Conservation (phyloP, 2,113 vertebrate species). For the Crotophaga sulcirostris region DNA sequence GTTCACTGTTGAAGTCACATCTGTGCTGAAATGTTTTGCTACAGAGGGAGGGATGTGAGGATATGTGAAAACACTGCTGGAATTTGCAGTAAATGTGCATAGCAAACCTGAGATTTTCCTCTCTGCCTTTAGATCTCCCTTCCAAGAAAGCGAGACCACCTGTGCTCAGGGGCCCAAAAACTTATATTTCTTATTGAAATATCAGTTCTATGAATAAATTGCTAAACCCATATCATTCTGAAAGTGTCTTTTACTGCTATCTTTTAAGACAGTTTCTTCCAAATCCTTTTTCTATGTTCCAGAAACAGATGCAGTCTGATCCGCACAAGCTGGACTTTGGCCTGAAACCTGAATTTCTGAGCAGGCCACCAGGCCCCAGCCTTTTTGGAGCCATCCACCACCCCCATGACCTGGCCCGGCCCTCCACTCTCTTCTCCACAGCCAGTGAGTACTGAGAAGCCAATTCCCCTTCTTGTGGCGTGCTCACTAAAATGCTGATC, state of each 20-base stretch:
- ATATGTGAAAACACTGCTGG: background rate
- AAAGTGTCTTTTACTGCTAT: background rate
- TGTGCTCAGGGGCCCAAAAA: rapidly evolving
- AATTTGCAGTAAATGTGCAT: background rate
- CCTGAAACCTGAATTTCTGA: conserved; percentile 94
- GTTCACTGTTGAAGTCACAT: background rate
- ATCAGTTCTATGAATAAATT: background rate
- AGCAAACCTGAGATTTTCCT: background rate
- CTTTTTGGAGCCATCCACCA: conserved; percentile 95
- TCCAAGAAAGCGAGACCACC: background rate
- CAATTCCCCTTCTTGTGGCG: background rate
- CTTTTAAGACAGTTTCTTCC: background rate
- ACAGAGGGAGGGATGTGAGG: background rate
- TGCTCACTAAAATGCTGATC: background rate
- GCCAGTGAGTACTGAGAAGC: conserved; percentile 82
- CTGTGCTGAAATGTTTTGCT: background rate
- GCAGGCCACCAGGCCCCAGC: conserved; percentile 91
- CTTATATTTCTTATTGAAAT: background rate
- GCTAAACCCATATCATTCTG: background rate
- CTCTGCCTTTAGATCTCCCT: background rate
- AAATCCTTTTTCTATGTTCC: conserved; percentile 50
- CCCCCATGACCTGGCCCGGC: conserved; percentile 91
- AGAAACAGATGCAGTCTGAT: conserved; percentile 99
- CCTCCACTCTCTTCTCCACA: conserved; percentile 93
- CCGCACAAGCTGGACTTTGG: conserved; percentile 98